Percentiles rank a stretch among this genome's conserved stretches.
phyloP scores from a whole-genome alignment of 2,113 vertebrate genomes.

The Lepidothrix coronata region DNA sequence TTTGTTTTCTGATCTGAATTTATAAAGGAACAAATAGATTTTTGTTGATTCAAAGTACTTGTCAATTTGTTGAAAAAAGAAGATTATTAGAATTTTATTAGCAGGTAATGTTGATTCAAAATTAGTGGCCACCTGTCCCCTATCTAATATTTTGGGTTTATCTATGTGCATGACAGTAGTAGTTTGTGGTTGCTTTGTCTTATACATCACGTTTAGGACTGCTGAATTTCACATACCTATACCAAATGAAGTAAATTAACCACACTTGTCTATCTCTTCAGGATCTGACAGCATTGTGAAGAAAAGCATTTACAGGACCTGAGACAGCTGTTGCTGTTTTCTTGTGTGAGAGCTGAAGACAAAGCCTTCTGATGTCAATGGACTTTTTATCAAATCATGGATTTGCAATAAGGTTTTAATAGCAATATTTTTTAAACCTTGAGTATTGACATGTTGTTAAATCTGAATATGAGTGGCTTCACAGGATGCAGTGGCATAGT shows the following conservation, averaged over 20 bases:
- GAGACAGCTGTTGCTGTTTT: not conserved
- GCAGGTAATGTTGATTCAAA: accelerated
- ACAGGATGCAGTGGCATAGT: not conserved
- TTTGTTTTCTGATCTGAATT: not conserved
- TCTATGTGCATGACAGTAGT: not conserved
- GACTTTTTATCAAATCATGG: not conserved
- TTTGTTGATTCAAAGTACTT: not conserved
- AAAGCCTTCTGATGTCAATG: not conserved
- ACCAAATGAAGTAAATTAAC: not conserved
- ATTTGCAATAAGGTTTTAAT: not conserved
- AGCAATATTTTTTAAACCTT: not conserved
- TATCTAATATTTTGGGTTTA: not conserved
- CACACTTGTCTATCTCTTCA: not conserved
- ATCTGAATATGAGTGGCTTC: not conserved
- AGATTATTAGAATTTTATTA: not conserved
- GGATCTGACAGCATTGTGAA: not conserved
- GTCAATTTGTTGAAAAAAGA: not conserved
- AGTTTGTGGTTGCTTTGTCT: not conserved
- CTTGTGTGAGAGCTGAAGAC: not conserved
- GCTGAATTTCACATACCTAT: not conserved
- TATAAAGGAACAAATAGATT: not conserved
- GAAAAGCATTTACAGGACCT: not conserved
- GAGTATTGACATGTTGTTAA: not conserved
- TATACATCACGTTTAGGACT: not conserved
- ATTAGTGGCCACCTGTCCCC: not conserved